Base-by-base conservation (phyloP, 2,113 vertebrate species). In the Megatriorchis doriae region DNA sequence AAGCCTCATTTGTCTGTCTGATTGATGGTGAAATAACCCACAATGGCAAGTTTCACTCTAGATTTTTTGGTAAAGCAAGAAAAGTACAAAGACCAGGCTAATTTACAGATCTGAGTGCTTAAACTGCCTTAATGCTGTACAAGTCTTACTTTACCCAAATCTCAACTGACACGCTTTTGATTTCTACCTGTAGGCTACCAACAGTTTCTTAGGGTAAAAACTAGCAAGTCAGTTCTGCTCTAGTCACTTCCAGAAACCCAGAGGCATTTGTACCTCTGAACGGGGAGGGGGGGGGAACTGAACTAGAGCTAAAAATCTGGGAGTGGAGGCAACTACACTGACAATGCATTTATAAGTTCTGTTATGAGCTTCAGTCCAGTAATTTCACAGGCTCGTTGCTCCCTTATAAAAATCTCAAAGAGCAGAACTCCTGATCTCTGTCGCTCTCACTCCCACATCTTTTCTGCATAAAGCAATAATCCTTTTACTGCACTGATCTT, bases 111-210 rank as follows among this genome's bases (percentile, higher is more conserved):
- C 87, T 78, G 91, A 95, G 43, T 55, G 32, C 25, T 94, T 95
- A 88, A 62, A 85, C 45, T 0, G 9, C 90, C 85, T 78, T 96
- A 93, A 75, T 71, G 94, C 45, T 77, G 29, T 62, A 36, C n/a
- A 63, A 90, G 23, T 83, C 71, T 74, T 91, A 43, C 56, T 91
- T 83, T 63, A 97, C 18, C 78, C 87, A 97, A 95, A 97, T 97
- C 89, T 88, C 85, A 96, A 86, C 67, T 97, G 97, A 96, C 96
- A 95, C 1, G 67, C 47, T 90, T 96, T 95, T 93, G 89, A 78
- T 93, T 97, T 96, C 95, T 96, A 96, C 90, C 96, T 97, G 95
- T 95, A 97, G 96, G 97, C 96, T 97, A 96, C 67, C 84, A 96
- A 88, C 91, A 95, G 89, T 93, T 97, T 97, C 84, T 93, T 50